Evolutionary conservation across 2,888 invertebrate genomes (phyloP).

Genomic region (Crematogaster levior): DNA sequence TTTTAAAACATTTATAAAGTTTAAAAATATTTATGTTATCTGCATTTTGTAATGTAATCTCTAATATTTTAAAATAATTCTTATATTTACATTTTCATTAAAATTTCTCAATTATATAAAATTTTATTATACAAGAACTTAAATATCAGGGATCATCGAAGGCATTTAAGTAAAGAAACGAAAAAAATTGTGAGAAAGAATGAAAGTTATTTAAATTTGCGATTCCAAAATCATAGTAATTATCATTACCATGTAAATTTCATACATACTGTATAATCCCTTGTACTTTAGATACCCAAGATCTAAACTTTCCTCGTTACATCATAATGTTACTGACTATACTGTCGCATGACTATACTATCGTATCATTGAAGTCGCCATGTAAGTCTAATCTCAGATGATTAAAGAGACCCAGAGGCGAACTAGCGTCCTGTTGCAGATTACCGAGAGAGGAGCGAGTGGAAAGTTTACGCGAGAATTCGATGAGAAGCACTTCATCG

Average conservation of each 20-base stretch:
- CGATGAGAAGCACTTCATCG: neutral
- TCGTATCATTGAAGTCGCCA: constrained; percentile 9
- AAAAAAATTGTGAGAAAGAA: neutral
- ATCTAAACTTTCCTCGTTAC: constrained; percentile 37
- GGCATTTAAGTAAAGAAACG: neutral
- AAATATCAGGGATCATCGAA: neutral
- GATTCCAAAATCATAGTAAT: neutral
- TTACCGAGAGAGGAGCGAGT: constrained; percentile 21
- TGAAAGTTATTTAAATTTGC: neutral
- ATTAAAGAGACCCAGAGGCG: constrained; percentile 36
- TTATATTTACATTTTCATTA: neutral
- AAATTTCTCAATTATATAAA: neutral
- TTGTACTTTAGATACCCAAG: neutral
- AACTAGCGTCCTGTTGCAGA: constrained; percentile 6
- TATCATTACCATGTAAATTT: neutral
- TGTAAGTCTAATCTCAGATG: constrained; percentile 40
- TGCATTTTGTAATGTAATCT: neutral
- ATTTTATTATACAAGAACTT: neutral
- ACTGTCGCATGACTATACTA: neutral
- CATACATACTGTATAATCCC: neutral
- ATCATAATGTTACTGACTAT: constrained; percentile 21
- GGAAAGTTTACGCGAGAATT: constrained; percentile 38
- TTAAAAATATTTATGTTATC: neutral
- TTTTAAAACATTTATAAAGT: neutral
- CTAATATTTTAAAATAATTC: neutral